Evolutionary conservation across 2,113 vertebrate genomes (phyloP), one percentile per base, ranked within the genome.

Genomic region (Tragelaphus scriptus): DNA sequence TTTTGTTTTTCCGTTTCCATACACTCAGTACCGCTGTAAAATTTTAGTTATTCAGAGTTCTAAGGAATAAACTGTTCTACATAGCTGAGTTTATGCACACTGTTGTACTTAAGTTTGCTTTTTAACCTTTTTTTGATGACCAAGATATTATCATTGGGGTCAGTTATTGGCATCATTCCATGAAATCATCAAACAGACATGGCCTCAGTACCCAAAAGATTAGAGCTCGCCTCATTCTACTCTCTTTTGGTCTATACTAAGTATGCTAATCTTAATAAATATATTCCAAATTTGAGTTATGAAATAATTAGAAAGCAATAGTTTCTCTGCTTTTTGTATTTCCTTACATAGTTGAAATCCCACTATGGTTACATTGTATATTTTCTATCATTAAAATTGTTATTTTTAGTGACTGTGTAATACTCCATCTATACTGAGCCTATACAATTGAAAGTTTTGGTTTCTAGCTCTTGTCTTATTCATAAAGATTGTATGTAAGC

Each of bases 1-100:
- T 80, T 81, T 81, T 81, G 16, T 92, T 75, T 96, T 91, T 85
- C 10, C 56, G 4, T 96, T 97, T 95, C 82, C 6, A 80, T 51
- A 40, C 6, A 25, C 53, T 95, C 36, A 87, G n/a, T 36, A 80
- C 36, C 63, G 32, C 40, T 59, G 6, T 94, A 96, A 91, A 75
- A 59, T 63, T 96, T 82, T 90, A 44, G 15, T 4, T 93, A 32
- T 56, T 92, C 61, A 79, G 32, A 93, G 86, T 93, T 25, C 12
- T 97, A 65, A 86, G 40, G 17, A 88, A 56, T 96, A 94, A 92
- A 13, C 58, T 85, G 44, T 58, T 90, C 6, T 88, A 32, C 12
- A 30, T 93, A 95, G 61, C 79, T 96, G 23, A 97, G 44, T 84
- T 94, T 96, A 26, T 84, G 53, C 0, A 30, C 5, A 79, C 25